Base-by-base conservation (phyloP, 2,797 vertebrate genomes). In the Stomatorhinus walkeri region DNA sequence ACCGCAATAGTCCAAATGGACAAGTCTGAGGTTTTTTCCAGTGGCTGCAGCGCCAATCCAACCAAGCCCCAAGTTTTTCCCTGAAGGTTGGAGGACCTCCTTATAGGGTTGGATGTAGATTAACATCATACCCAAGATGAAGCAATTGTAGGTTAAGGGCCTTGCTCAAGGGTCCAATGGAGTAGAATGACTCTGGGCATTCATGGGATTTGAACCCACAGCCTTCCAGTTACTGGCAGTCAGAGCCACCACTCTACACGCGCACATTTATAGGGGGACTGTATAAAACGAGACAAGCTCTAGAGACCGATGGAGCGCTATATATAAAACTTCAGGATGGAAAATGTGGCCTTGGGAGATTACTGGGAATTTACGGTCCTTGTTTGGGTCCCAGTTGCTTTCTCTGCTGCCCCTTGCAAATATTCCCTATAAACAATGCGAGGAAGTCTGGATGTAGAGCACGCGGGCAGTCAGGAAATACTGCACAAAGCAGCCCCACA, bases 371-470 rank as follows among this genome's bases (percentile, higher is more conserved):
- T 68, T 76, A 4, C 28, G 19, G 88, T 88, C 92, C 90, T 86
- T 85, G 5, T 64, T 43, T 72, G 88, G 24, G 43, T 89, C 24
- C 28, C 51, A 83, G 9, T 32, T 22, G 61, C 4, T 59, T 83
- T 79, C 9, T 54, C 3, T 54, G 54, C 49, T 83, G 48, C 19
- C 28, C 28, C 32, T 19, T 40, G 43, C 76, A 28, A 81, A 91
- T 90, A 89, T 87, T 90, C 68, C 88, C 28, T 61, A 88, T 92
- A 91, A 92, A 96, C 95, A 96, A 96, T 95, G 86, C 90, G 89
- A 93, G 95, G 95, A 96, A 95, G 93, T 92, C 90, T 90, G 91
- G 88, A 91, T 92, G 89, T 90, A 92, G 91, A 89, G 90, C 90
- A 72, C 87, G 9, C 12, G 90, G 90, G 91, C 92, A 93, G 91